phyloP scores from a whole-genome alignment of 2,888 invertebrate genomes.

The Hymenopus coronatus region DNA sequence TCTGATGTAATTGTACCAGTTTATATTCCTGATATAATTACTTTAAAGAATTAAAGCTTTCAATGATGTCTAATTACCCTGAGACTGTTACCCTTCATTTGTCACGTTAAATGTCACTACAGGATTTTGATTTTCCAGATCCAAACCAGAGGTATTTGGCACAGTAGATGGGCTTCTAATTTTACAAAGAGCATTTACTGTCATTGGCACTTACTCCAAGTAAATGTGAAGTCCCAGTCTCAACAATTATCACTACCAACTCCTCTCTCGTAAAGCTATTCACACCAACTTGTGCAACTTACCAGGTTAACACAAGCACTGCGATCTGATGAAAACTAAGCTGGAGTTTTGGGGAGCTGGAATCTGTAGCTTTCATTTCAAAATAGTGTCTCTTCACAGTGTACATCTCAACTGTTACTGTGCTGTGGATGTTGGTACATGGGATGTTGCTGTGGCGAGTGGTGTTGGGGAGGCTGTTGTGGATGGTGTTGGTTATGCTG shows the following conservation, averaged over 20 bases:
- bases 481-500: constrained; percentile 28
- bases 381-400: neutral
- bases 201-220: constrained; percentile 4
- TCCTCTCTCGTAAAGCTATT: neutral
- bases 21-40: neutral
- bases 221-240: neutral
- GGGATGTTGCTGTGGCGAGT: constrained; percentile 29
- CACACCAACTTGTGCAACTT: neutral
- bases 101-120: neutral
- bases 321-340: neutral
- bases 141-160: neutral
- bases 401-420: constrained; percentile 24
- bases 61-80: neutral
- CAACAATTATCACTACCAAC: neutral
- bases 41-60: neutral
- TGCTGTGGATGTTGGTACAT: constrained; percentile 27
- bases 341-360: neutral
- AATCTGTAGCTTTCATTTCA: neutral
- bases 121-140: neutral
- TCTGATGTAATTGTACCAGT: neutral
- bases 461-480: constrained; percentile 31
- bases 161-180: neutral
- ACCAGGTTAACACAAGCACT: neutral
- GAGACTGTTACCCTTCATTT: neutral
- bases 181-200: neutral